Percentiles rank a stretch among this genome's conserved stretches.
These are phyloP conservation scores for Campylorhamphus procurvoides DNA, from an alignment of 2,113 vertebrate genomes.

Conservation along the genomic window DNA sequence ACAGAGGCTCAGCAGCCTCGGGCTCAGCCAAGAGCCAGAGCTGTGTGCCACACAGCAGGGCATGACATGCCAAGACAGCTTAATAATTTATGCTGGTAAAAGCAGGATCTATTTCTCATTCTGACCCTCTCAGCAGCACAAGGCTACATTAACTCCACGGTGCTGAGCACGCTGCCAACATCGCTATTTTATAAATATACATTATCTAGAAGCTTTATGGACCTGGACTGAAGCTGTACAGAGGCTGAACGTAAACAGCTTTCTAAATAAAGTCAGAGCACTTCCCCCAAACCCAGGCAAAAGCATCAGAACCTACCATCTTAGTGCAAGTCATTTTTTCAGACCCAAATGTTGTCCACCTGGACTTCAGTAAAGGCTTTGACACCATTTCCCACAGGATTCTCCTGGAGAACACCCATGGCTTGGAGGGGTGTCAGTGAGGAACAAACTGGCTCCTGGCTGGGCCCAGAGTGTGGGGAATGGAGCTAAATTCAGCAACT, in stretches of 20 bases:
- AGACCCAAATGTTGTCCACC: not conserved
- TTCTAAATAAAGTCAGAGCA: not conserved
- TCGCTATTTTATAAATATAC: not conserved
- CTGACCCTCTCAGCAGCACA: not conserved
- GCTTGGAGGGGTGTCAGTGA: not conserved
- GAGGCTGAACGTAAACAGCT: not conserved
- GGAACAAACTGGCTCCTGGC: not conserved
- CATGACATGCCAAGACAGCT: not conserved
- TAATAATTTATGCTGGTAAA: slow-evolving; percentile 44
- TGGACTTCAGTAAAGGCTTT: not conserved
- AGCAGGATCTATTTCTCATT: not conserved
- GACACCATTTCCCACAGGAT: not conserved
- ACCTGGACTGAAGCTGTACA: not conserved
- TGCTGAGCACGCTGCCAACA: not conserved
- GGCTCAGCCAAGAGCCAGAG: not conserved
- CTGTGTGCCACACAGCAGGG: not conserved
- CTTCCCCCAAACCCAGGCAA: not conserved
- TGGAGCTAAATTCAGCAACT: not conserved
- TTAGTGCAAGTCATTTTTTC: not conserved
- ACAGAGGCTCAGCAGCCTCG: not conserved
- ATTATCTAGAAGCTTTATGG: not conserved
- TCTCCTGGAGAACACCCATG: not conserved
- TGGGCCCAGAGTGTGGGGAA: not conserved
- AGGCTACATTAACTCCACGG: not conserved
- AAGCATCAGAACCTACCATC: not conserved